phyloP scores from a whole-genome alignment of 2,797 vertebrate genomes.

The Furcifer pardalis region DNA sequence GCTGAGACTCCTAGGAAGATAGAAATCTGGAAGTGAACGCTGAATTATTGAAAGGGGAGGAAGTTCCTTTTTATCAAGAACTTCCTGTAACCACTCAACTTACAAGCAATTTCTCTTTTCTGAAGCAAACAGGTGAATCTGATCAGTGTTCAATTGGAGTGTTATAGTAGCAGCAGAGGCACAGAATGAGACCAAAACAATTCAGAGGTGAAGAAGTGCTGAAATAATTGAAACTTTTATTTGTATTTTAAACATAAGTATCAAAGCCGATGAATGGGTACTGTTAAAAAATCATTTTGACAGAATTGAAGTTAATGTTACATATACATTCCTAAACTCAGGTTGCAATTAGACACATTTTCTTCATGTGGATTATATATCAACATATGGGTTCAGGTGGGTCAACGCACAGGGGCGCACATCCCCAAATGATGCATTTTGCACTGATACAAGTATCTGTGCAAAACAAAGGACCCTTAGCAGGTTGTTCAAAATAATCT shows the following conservation, averaged over 20 bases:
- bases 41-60: slow-evolving; percentile 12
- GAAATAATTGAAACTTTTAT: slow-evolving; percentile 12
- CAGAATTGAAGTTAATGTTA: background rate
- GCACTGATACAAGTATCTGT: no score
- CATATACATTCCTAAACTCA: background rate
- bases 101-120: background rate
- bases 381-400: no score
- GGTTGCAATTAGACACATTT: no score
- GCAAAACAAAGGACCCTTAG: no score
- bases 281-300: background rate
- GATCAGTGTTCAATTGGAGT: background rate
- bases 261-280: background rate
- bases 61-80: background rate
- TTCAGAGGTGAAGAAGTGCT: background rate
- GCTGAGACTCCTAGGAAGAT: background rate
- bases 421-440: no score
- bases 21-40: background rate
- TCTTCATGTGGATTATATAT: no score
- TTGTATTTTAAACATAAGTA: slow-evolving; percentile 13
- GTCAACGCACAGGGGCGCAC: no score
- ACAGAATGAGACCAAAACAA: background rate
- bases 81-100: background rate
- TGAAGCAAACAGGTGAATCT: slow-evolving; percentile 10
- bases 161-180: background rate
- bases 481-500: no score